Percentiles rank a stretch among this genome's conserved stretches.
Evolutionary conservation across 2,888 invertebrate species (phyloP).

Genomic region (Macrophya alboannulata): DNA sequence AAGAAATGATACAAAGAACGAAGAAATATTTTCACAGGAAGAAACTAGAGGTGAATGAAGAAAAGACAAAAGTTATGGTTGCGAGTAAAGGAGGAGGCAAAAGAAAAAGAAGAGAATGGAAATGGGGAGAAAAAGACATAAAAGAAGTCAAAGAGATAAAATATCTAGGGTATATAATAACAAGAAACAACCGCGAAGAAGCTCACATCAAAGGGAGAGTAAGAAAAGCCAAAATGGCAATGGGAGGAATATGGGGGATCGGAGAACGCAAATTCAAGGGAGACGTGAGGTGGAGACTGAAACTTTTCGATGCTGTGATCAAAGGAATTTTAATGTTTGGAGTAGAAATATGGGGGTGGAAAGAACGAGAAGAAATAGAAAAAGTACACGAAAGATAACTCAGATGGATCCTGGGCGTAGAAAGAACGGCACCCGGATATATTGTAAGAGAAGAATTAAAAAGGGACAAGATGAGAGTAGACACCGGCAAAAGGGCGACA

Average conservation of each 20-base stretch:
- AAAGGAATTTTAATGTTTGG: slow-evolving; percentile 48
- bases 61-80: no score
- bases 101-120: no score
- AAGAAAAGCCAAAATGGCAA: slow-evolving; percentile 46
- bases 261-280: slow-evolving; percentile 55
- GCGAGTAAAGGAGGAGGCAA: no score
- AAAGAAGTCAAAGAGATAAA: no score
- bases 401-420: slow-evolving; percentile 55
- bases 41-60: no score
- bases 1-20: no score
- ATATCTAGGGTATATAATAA: no score
- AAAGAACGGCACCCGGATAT: slow-evolving; percentile 39
- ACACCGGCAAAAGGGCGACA: background rate
- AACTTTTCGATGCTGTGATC: slow-evolving; percentile 40
- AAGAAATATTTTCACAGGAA: no score
- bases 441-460: slow-evolving; percentile 51
- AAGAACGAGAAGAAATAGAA: slow-evolving; percentile 41
- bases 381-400: slow-evolving; percentile 37
- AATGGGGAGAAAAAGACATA: no score
- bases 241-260: slow-evolving; percentile 48
- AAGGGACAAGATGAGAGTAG: slow-evolving; percentile 47
- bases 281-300: slow-evolving; percentile 48
- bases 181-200: slow-evolving; percentile 23
- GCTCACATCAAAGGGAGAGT: slow-evolving; percentile 45
- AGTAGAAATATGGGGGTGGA: slow-evolving; percentile 52